Evolutionary conservation across 2,113 vertebrate genomes (phyloP), one percentile per base, ranked within the genome.

Genomic region (Actenoides hombroni): DNA sequence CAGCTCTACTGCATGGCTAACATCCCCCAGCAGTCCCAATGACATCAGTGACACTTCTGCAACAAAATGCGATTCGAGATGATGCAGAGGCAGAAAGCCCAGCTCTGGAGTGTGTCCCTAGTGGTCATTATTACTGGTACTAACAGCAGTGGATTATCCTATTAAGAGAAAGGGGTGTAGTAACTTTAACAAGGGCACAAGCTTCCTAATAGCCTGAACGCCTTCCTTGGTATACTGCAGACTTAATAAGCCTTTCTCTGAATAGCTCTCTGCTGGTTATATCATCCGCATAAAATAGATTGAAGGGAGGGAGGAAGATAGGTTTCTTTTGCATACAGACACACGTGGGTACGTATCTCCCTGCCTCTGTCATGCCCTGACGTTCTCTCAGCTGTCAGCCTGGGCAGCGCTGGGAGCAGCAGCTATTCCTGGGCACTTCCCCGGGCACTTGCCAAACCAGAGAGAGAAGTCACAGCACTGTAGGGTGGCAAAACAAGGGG

Each of bases 21-120:
- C 17, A 28, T 26, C 11, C 31, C 65, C 39, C 70, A 44, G 67
- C 44, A 44, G 39, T 65, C 44, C 56, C 57, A 11, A 25, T 60
- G 39, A 44, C 39, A 49, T 7, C 44, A 18, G 44, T 39, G n/a
- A 39, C 5, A 13, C 51, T 69, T 88, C 13, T 64, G 25, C 40
- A 54, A 24, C n/a, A 74, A 77, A 90, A 68, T 5, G 11, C 1
- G 0, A 54, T 40, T 84, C 1, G 1, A 39, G 16, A 14, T 24
- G 29, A 60, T 1, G 2, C 57, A 59, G 23, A 35, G 49, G 44
- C 18, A 23, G 37, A 71, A 29, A 1, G 0, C 24, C 11, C 5
- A 3, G 26, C 79, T 33, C n/a, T 1, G 0, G 25, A 77, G 11
- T 5, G 9, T 31, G 57, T n/a, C 65, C 10, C 0, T 8, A 4